Evolutionary conservation across 1,140 invertebrate species (phyloP).

Genomic region (Bombus sibiricus): DNA sequence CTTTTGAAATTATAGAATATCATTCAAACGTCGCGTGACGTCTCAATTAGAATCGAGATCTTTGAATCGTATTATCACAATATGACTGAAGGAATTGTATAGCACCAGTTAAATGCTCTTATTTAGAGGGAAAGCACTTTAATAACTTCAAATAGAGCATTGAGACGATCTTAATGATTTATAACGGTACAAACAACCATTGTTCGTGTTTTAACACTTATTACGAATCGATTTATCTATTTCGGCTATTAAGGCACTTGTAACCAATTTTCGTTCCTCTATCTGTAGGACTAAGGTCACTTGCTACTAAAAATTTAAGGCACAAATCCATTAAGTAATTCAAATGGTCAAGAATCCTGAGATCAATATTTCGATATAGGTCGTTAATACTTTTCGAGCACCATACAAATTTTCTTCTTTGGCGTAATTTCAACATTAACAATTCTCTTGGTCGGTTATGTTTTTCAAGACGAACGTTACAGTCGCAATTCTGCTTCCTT

Average conservation of each 20-base stretch:
- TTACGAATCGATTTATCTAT: conserved; percentile 14
- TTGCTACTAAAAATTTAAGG: not conserved
- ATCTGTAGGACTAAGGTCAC: conserved; percentile 16
- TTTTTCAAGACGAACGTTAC: not conserved
- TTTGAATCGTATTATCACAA: conserved; percentile 33
- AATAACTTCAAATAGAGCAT: not conserved
- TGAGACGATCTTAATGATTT: conserved; percentile 20
- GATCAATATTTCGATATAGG: not conserved
- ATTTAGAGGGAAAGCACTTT: conserved; percentile 14
- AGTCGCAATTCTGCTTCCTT: not conserved
- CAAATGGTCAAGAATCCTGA: no score
- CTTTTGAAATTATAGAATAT: not conserved
- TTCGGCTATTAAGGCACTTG: conserved; percentile 36
- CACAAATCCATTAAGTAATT: not conserved
- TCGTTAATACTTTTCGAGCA: not conserved
- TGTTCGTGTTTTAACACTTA: conserved; percentile 9
- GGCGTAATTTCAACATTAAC: not conserved
- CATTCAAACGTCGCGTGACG: not conserved
- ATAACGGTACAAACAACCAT: not conserved
- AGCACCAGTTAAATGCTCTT: conserved; percentile 34
- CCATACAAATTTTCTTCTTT: not conserved
- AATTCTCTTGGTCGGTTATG: not conserved
- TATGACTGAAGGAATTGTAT: not conserved
- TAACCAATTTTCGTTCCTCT: conserved; percentile 1
- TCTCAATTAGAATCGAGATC: conserved; percentile 12